Evolutionary conservation across 1,140 invertebrate genomes (phyloP).

Genomic region (Hyles euphorbiae): DNA sequence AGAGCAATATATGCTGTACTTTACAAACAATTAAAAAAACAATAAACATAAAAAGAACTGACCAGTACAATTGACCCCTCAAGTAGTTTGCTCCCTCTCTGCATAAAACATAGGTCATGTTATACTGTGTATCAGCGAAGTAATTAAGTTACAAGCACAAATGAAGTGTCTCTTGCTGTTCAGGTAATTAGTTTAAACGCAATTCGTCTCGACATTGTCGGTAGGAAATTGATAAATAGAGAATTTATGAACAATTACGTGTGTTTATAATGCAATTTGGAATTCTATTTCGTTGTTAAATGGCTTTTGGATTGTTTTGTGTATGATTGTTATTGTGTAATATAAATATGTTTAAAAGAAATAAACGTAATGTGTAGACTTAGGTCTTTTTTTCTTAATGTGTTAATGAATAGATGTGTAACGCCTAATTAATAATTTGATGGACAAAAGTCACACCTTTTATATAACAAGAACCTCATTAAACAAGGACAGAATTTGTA

Average conservation of each 20-base stretch:
- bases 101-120: background rate
- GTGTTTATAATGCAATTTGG: background rate
- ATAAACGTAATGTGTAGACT: too few species aligned
- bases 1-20: slow-evolving; percentile 34
- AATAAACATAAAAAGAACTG: slow-evolving; percentile 10
- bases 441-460: too few species aligned
- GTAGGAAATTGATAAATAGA: slow-evolving; percentile 24
- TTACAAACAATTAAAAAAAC: slow-evolving; percentile 12
- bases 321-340: background rate
- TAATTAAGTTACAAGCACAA: slow-evolving; percentile 63
- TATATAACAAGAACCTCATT: too few species aligned
- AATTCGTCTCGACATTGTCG: slow-evolving; percentile 53
- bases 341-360: too few species aligned
- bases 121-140: slow-evolving; percentile 25
- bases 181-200: slow-evolving; percentile 61
- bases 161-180: slow-evolving; percentile 58
- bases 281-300: background rate
- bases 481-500: too few species aligned
- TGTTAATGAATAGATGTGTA: too few species aligned
- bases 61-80: slow-evolving; percentile 39
- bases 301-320: background rate
- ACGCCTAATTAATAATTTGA: too few species aligned
- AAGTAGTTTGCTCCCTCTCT: slow-evolving; percentile 7
- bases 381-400: too few species aligned
- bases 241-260: background rate